Evolutionary conservation across 2,113 vertebrate species (phyloP).

Genomic region (chimpanzee (Pan troglodytes)): NHGRI_mPanTro3-v2.1_pri NC_072413.2:83939001-83939500

Average conservation of each 20-base stretch:
- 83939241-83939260: not conserved
- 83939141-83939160: not conserved
- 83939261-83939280: not conserved
- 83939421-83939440: not conserved
- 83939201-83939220: not conserved
- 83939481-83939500: not conserved
- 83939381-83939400: not conserved
- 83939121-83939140: not conserved
- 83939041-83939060: not conserved
- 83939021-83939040: not conserved
- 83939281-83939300: not conserved
- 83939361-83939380: not conserved
- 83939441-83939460: not conserved
- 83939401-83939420: not conserved
- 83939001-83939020: not conserved
- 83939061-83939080: not conserved
- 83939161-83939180: not conserved
- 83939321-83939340: not conserved
- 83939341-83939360: not conserved
- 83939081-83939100: not conserved
- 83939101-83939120: not conserved
- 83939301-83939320: not conserved
- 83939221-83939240: not conserved
- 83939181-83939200: not conserved
- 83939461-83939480: not conserved